Conservation (phyloP, 2,888 invertebrate species). For the Drosophila colorata region DNA sequence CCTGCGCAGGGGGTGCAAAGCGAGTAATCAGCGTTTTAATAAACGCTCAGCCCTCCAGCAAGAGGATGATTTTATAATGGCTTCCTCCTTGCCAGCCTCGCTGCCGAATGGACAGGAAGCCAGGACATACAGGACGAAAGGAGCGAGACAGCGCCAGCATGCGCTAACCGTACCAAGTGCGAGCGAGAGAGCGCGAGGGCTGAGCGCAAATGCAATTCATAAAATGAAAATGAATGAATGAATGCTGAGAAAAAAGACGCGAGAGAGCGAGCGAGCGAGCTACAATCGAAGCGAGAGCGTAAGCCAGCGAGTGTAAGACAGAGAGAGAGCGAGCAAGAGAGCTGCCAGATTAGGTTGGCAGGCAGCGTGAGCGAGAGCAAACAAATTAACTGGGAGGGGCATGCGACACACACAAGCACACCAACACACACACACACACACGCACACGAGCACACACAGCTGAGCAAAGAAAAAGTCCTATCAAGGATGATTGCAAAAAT, state of each 20-base stretch:
- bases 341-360: slow-evolving; percentile 17
- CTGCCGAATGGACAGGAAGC: slow-evolving; percentile 50
- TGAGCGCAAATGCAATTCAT: slow-evolving; percentile 46
- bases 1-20: background rate
- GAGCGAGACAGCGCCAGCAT: slow-evolving; percentile 10
- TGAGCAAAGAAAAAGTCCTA: slow-evolving; percentile 48
- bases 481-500: slow-evolving; percentile 77
- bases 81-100: slow-evolving; percentile 52
- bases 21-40: slow-evolving; percentile 6
- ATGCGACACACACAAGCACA: slow-evolving; percentile 37
- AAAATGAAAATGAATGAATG: slow-evolving; percentile 46
- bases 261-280: slow-evolving; percentile 28
- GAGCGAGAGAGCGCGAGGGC: slow-evolving; percentile 26
- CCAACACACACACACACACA: slow-evolving; percentile 16
- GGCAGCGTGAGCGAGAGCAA: slow-evolving; percentile 52
- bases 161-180: slow-evolving; percentile 21
- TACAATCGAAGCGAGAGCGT: slow-evolving; percentile 2
- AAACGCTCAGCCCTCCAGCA: slow-evolving; percentile 44
- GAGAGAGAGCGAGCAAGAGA: slow-evolving; percentile 27
- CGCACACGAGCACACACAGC: slow-evolving; percentile 12
- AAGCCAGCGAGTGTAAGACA: slow-evolving; percentile 24
- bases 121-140: slow-evolving; percentile 26
- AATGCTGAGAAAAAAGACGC: slow-evolving; percentile 42
- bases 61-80: slow-evolving; percentile 65
- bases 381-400: slow-evolving; percentile 81